Evolutionary conservation across 2,797 vertebrate genomes (phyloP), one percentile per base, ranked within the genome.

Genomic region (Pipistrellus nathusii): DNA sequence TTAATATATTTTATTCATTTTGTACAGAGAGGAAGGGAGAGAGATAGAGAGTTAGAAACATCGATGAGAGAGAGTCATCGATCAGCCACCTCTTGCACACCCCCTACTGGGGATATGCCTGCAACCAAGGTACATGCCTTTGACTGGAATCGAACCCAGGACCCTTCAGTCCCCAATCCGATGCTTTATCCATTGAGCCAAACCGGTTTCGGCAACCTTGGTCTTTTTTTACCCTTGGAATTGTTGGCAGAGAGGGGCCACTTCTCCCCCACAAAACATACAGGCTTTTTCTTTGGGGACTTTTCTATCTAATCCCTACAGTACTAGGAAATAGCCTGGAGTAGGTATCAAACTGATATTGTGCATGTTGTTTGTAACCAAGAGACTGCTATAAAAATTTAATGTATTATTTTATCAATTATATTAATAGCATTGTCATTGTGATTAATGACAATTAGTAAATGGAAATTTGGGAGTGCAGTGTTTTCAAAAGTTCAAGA

Each of bases 401-500:
- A 76, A 77, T 85, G 55, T 66, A 55, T 68, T 44, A 41, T 69
- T 89, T 82, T 35, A 78, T 57, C 77, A 46, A 57, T 89, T 77
- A 77, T 30, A 27, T 85, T 35, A 86, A 53, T 76, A 80, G 68
- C 6, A 15, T 35, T 87, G 3, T 86, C 48, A 9, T 44, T 73
- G 18, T 62, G 13, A 81, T 41, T 80, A 69, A 46, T n/a, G 59
- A 21, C 3, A 76, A 86, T 46, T 78, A 81, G 41, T 76, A 90
- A 88, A 66, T 89, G 68, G 59, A 72, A 69, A 83, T 20, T 88
- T 87, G 32, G 68, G 20, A 91, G 11, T 21, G n/a, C 44, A n/a
- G 8, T 55, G 23, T 68, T 86, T 94, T 41, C 55, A 20, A 93
- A 88, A 75, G 15, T 48, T 86, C 13, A 92, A 76, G n/a, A 46